These are phyloP conservation scores for Indri indri DNA, from an alignment of 2,113 vertebrate species.

Conservation along the genomic window DNA sequence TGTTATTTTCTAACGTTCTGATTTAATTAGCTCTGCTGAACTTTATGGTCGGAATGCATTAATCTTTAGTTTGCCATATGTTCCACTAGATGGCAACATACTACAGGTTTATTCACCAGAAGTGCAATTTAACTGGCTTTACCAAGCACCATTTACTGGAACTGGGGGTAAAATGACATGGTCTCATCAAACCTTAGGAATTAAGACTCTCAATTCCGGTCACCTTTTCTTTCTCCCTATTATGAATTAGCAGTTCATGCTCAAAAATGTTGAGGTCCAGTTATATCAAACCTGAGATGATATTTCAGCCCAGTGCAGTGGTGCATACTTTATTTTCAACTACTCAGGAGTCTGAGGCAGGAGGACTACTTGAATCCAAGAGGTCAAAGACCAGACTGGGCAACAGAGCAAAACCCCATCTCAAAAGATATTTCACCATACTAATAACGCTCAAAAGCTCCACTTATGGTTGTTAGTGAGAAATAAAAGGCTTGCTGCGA, in stretches of 20 bases:
- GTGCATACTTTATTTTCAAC: too few relatives aligned
- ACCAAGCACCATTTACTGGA: background rate
- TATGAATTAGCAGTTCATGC: background rate
- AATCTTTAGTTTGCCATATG: constrained; percentile 30
- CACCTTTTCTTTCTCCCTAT: background rate
- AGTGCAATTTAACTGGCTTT: background rate
- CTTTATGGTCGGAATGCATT: background rate
- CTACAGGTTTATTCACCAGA: constrained; percentile 47
- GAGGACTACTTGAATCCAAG: too few relatives aligned
- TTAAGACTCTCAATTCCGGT: background rate
- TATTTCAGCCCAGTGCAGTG: background rate
- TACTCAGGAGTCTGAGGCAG: too few relatives aligned
- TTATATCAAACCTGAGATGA: background rate
- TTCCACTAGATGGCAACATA: constrained; percentile 80
- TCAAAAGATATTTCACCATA: background rate
- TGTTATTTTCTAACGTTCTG: accelerated
- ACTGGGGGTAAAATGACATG: background rate
- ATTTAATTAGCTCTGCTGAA: background rate
- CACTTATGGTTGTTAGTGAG: background rate
- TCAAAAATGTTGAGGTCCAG: background rate
- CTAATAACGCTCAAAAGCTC: background rate
- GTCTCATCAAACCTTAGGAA: background rate
- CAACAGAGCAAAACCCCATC: too few relatives aligned
- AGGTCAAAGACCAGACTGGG: too few relatives aligned
- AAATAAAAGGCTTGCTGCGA: background rate